phyloP scores from a whole-genome alignment of 2,797 vertebrate species.

The Lemur catta region DNA sequence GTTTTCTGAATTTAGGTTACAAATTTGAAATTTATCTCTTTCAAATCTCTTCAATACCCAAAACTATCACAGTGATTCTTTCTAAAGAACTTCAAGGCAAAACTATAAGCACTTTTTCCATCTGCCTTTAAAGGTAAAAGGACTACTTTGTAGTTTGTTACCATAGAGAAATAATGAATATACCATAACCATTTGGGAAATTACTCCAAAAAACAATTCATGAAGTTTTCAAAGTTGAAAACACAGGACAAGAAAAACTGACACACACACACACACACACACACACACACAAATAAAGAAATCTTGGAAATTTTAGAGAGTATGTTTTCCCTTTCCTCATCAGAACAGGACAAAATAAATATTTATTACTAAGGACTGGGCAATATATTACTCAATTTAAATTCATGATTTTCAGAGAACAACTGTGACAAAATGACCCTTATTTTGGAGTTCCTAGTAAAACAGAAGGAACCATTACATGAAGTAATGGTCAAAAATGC shows the following conservation, averaged over 20 bases:
- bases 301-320: background rate
- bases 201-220: background rate
- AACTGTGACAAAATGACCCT: slow-evolving; percentile 20
- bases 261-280: background rate
- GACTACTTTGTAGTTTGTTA: background rate
- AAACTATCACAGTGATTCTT: background rate
- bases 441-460: slow-evolving; percentile 17
- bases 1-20: background rate
- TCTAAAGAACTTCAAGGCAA: background rate
- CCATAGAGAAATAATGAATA: background rate
- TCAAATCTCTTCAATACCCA: background rate
- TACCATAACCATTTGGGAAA: slow-evolving; percentile 9
- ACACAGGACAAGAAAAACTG: background rate
- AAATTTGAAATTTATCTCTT: background rate
- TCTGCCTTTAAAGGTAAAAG: slow-evolving; percentile 19
- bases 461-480: background rate
- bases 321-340: background rate
- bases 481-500: background rate
- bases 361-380: slow-evolving; percentile 18
- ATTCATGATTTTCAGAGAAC: slow-evolving; percentile 39
- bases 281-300: background rate
- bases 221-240: background rate
- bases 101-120: background rate
- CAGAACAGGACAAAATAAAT: background rate
- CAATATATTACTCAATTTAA: slow-evolving; percentile 32